Conservation (phyloP, 2,113 vertebrate species). For the Bothrops jararaca region DNA sequence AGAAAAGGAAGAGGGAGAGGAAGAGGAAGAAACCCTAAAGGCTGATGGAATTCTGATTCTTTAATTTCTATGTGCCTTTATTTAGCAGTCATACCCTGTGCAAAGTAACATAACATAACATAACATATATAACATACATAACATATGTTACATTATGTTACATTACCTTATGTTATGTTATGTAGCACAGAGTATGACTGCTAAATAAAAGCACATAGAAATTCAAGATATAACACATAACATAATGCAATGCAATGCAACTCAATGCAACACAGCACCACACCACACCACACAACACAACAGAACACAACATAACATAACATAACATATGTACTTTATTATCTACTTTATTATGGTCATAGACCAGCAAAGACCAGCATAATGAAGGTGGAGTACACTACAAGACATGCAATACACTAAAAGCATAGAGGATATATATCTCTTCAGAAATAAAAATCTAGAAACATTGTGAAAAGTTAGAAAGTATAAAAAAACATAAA, state of each 20-base stretch:
- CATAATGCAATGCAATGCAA: no score
- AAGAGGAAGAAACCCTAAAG: rapidly evolving
- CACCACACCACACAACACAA: no score
- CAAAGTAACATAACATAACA: not conserved
- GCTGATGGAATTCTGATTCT: not conserved
- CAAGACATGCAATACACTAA: not conserved
- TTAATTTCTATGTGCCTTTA: not conserved
- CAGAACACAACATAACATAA: not conserved
- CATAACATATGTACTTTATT: not conserved
- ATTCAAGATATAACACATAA: no score
- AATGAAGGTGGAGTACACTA: not conserved
- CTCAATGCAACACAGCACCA: no score
- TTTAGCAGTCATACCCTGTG: not conserved
- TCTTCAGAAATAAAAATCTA: not conserved
- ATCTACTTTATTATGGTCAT: not conserved
- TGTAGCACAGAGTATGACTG: no score
- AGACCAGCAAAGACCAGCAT: not conserved
- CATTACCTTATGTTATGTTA: no score
- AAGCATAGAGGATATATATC: not conserved
- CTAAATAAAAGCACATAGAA: no score
- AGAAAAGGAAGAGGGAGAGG: rapidly evolving
- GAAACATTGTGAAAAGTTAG: not conserved
- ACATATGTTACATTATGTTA: no score
- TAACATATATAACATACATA: not conserved
- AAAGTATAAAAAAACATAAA: not conserved